These are phyloP conservation scores for Melanophora roralis DNA, from an alignment of 2,888 invertebrate genomes.

Conservation along the genomic window DNA sequence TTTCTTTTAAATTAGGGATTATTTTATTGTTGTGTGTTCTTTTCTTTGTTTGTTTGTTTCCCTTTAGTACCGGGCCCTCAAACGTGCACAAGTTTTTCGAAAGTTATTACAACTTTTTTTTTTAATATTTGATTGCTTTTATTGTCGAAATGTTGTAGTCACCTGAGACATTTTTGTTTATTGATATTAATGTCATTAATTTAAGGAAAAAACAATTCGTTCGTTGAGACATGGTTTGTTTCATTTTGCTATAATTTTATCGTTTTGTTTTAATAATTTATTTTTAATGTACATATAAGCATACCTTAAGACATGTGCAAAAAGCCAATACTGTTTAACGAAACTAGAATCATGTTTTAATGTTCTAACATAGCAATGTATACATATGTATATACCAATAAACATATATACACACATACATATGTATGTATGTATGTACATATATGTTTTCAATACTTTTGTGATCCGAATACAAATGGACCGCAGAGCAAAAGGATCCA, in stretches of 20 bases:
- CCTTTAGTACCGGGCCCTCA: background rate
- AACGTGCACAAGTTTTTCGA: background rate
- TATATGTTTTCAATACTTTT: no score
- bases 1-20: slow-evolving; percentile 29
- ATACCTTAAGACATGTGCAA: background rate
- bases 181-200: slow-evolving; percentile 74
- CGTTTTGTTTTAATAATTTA: background rate
- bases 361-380: no score
- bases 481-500: no score
- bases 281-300: background rate
- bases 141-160: background rate
- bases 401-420: no score
- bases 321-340: no score
- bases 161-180: slow-evolving; percentile 65
- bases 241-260: background rate
- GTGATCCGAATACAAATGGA: no score
- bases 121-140: background rate
- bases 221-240: background rate
- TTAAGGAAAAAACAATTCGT: slow-evolving; percentile 46
- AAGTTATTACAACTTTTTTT: slow-evolving; percentile 5
- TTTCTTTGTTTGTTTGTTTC: background rate
- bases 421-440: no score
- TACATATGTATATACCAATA: no score
- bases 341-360: no score
- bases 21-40: background rate